Conservation (phyloP, 2,888 invertebrate genomes). For the Hybos culiciformis region DNA sequence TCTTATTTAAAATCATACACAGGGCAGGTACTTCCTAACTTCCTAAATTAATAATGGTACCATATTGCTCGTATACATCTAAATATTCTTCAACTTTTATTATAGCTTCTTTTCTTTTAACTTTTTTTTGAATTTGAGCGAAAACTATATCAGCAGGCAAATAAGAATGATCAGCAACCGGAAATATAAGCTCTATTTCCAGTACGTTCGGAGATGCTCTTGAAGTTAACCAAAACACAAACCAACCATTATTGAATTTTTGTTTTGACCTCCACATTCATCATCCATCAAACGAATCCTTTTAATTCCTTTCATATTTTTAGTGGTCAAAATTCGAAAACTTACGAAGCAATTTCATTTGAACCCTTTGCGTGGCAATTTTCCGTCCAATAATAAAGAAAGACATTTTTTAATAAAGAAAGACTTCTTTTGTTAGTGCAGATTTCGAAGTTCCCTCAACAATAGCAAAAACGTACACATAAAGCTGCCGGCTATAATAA, state of each 20-base stretch:
- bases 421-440: not conserved
- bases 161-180: constrained; percentile 21
- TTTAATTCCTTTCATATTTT: constrained; percentile 4
- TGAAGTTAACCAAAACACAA: constrained; percentile 17
- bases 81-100: constrained; percentile 16
- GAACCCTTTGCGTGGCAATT: constrained; percentile 18
- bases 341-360: constrained; percentile 22
- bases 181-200: constrained; percentile 18
- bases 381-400: not conserved
- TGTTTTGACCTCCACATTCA: constrained; percentile 23
- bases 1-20: constrained; percentile 2
- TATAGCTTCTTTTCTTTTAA: constrained; percentile 15
- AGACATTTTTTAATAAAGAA: no score
- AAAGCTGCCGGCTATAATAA: constrained; percentile 3
- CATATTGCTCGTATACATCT: constrained; percentile 11
- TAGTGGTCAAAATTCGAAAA: constrained; percentile 15
- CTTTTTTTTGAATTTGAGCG: constrained; percentile 16
- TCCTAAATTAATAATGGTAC: constrained; percentile 2
- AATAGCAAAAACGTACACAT: constrained; percentile 4
- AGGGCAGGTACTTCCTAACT: constrained; percentile 3
- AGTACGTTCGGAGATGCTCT: constrained; percentile 14
- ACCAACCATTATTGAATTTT: constrained; percentile 19
- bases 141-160: constrained; percentile 21
- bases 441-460: not conserved
- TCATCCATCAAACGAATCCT: constrained; percentile 20